Evolutionary conservation across 2,888 invertebrate genomes (phyloP).

Genomic region (Diabrotica balteata): DNA sequence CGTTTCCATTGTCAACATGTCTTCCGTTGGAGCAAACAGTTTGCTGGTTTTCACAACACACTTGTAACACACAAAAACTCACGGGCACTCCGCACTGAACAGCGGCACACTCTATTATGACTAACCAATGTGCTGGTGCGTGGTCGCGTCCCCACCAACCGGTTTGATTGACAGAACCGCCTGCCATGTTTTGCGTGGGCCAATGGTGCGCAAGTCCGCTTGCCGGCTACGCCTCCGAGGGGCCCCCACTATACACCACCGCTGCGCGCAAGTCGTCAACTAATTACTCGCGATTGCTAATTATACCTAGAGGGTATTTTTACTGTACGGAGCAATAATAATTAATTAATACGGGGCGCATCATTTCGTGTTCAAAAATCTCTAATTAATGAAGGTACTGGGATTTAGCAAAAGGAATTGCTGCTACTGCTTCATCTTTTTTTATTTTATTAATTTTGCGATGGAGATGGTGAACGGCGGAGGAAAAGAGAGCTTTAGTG

Average conservation of each 20-base stretch:
- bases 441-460: constrained; percentile 4
- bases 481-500: constrained; percentile 5
- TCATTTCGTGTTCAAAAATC: constrained; percentile 60
- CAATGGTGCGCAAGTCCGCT: constrained; percentile 50
- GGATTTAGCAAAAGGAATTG: constrained; percentile 13
- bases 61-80: constrained; percentile 35
- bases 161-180: constrained; percentile 58
- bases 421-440: background rate
- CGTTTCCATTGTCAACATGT: constrained; percentile 92
- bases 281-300: constrained; percentile 60
- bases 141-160: constrained; percentile 47
- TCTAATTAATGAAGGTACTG: constrained; percentile 53
- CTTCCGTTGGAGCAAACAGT: constrained; percentile 85
- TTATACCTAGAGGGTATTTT: constrained; percentile 62
- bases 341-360: constrained; percentile 61
- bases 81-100: constrained; percentile 48
- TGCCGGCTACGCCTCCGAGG: constrained; percentile 37
- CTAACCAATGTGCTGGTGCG: constrained; percentile 48
- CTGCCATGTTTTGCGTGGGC: constrained; percentile 57
- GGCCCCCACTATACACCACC: constrained; percentile 23
- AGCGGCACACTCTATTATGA: constrained; percentile 56
- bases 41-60: constrained; percentile 65
- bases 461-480: constrained; percentile 3
- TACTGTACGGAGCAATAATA: constrained; percentile 59
- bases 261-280: constrained; percentile 42